Conservation (phyloP, 2,797 vertebrate genomes). For the Erethizon dorsatum region DNA sequence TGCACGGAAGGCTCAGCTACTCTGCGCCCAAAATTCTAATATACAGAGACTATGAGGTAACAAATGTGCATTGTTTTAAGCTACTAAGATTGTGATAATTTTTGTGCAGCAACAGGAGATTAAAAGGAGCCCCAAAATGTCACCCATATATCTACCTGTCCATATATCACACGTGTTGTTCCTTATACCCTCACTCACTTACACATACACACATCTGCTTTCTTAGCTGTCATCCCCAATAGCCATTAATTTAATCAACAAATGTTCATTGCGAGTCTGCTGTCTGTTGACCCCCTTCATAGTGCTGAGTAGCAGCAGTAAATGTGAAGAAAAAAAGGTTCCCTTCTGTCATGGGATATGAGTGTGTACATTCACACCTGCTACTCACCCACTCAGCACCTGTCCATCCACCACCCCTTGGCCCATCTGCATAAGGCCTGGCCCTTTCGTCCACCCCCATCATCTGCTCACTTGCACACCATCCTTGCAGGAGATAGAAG, state of each 20-base stretch:
- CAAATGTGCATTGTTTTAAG: background rate
- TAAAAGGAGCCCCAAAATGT: background rate
- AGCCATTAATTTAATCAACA: background rate
- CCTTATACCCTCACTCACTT: background rate
- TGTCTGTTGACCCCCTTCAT: background rate
- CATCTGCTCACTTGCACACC: background rate
- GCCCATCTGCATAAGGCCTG: background rate
- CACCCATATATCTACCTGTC: background rate
- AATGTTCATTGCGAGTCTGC: background rate
- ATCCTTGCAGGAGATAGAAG: background rate
- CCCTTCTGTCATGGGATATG: background rate
- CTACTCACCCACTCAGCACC: background rate
- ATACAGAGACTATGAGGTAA: background rate
- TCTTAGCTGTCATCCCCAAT: background rate
- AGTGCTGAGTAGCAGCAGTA: background rate
- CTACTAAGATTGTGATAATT: background rate
- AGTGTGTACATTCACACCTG: background rate
- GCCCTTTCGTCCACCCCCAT: background rate
- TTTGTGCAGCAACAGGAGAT: background rate
- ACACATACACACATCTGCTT: background rate
- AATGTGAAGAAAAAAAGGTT: background rate
- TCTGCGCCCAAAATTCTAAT: background rate
- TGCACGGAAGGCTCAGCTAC: background rate
- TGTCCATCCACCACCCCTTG: background rate
- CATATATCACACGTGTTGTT: background rate